Evolutionary conservation across 2,797 vertebrate species (phyloP).

Genomic region (Mastacembelus armatus): DNA sequence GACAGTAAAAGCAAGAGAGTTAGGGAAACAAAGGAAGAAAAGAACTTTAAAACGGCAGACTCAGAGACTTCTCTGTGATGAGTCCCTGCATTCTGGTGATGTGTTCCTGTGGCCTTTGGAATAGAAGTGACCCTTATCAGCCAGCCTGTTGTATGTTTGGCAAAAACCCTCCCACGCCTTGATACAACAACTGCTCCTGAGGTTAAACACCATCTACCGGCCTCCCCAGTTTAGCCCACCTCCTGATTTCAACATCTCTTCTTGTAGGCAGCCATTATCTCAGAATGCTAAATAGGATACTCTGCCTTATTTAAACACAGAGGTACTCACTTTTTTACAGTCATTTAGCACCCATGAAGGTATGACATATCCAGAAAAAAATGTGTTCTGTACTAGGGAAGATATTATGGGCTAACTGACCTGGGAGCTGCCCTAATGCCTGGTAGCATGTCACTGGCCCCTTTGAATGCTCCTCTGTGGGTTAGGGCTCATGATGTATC

Average conservation of each 20-base stretch:
- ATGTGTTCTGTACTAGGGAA: slow-evolving; percentile 43
- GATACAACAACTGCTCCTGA: slow-evolving; percentile 54
- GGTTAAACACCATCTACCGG: slow-evolving; percentile 44
- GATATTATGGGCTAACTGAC: slow-evolving; percentile 44
- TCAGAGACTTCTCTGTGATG: slow-evolving; percentile 57
- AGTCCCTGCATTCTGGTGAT: slow-evolving; percentile 51
- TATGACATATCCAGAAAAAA: slow-evolving; percentile 59
- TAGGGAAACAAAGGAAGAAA: slow-evolving; percentile 51
- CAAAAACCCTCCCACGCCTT: slow-evolving; percentile 61
- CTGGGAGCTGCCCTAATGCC: slow-evolving; percentile 50
- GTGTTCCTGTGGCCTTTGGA: slow-evolving; percentile 56
- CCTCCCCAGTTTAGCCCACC: slow-evolving; percentile 8
- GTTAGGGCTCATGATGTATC: slow-evolving; percentile 62
- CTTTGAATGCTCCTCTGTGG: slow-evolving; percentile 39
- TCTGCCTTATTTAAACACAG: slow-evolving; percentile 60
- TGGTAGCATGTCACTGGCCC: slow-evolving; percentile 59
- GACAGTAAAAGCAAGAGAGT: slow-evolving; percentile 64
- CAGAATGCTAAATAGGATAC: slow-evolving; percentile 57
- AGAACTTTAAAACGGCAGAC: slow-evolving; percentile 31
- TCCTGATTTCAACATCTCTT: slow-evolving; percentile 25
- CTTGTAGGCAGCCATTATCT: slow-evolving; percentile 51
- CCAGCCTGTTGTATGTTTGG: slow-evolving; percentile 56
- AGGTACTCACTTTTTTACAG: slow-evolving; percentile 41
- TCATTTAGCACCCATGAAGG: slow-evolving; percentile 61
- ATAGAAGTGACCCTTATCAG: slow-evolving; percentile 64